A percentile compares a stretch with the other conserved stretches of the same genome.
Evolutionary conservation across 2,797 vertebrate species (phyloP).

Genomic region (Linurgus olivaceus): DNA sequence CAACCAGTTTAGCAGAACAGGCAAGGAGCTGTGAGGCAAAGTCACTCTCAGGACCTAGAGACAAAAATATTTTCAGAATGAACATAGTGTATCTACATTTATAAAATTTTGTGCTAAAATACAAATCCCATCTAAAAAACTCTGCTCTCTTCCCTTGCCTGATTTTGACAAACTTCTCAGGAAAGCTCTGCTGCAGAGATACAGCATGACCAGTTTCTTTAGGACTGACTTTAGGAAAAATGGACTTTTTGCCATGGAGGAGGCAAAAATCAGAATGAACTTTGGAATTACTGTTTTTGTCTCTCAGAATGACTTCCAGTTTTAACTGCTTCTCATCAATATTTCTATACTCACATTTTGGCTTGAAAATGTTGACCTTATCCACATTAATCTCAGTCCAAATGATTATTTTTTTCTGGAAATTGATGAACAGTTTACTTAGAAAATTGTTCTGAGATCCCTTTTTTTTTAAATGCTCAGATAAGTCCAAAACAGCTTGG

Average conservation of each 20-base stretch:
- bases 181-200: background rate
- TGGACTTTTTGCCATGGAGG: background rate
- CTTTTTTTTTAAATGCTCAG: background rate
- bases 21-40: background rate
- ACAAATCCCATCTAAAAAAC: background rate
- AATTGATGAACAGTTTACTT: background rate
- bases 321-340: background rate
- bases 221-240: background rate
- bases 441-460: background rate
- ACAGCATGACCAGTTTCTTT: background rate
- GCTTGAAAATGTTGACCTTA: background rate
- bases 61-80: background rate
- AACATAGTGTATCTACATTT: background rate
- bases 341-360: background rate
- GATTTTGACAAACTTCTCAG: background rate
- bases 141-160: background rate
- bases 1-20: background rate
- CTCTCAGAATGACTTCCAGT: background rate
- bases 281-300: background rate
- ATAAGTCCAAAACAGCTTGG: constrained; percentile 14
- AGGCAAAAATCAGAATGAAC: background rate
- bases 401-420: background rate
- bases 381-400: background rate
- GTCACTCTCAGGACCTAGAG: background rate
- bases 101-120: background rate